Evolutionary conservation across 53 echinoderm and acorn worm genomes (phyloP).

Genomic region (Paracentrotus lividus): DNA sequence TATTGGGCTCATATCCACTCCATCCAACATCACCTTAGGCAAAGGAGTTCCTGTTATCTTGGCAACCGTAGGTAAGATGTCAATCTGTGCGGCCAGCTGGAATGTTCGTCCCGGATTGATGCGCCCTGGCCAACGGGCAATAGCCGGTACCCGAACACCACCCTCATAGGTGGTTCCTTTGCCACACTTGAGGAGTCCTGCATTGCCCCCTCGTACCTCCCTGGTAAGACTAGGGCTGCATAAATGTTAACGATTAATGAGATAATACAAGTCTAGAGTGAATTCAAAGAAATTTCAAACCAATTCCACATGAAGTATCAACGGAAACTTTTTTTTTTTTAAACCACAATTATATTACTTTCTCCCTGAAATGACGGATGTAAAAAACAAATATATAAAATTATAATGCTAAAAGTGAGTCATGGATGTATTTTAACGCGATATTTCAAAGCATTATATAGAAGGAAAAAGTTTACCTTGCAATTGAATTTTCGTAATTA

Average conservation of each 20-base stretch:
- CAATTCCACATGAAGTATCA: too few species aligned
- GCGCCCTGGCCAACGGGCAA: constrained; percentile 88
- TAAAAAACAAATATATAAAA: too few species aligned
- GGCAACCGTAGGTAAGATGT: constrained; percentile 88
- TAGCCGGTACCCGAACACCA: constrained; percentile 89
- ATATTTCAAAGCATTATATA: too few species aligned
- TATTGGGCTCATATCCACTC: constrained; percentile 86
- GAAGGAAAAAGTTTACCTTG: too few species aligned
- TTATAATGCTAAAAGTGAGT: too few species aligned
- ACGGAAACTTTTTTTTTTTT: too few species aligned
- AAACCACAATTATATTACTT: too few species aligned
- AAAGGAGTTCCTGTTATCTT: constrained; percentile 78
- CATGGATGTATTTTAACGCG: too few species aligned
- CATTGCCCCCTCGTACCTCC: constrained; percentile 84
- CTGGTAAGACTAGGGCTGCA: constrained; percentile 74
- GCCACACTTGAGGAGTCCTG: constrained; percentile 92
- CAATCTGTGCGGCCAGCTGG: constrained; percentile 84
- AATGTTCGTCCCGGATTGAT: constrained; percentile 83
- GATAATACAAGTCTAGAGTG: too few species aligned
- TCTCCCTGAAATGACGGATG: too few species aligned
- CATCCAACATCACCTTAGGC: constrained; percentile 84
- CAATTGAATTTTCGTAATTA: too few species aligned
- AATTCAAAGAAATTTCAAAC: too few species aligned
- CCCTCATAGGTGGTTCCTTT: constrained; percentile 98
- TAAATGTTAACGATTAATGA: background rate